Conservation (phyloP, 2,113 vertebrate species). For the human (Homo sapiens) region GRCh38 chr20:38928501-38929000, state of each 20-base stretch:
- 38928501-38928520: neutral
- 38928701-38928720: neutral
- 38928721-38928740: neutral
- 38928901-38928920: too few species aligned
- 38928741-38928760: neutral
- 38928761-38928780: neutral
- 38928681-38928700: neutral
- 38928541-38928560: constrained; percentile 19
- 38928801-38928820: neutral
- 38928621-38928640: neutral
- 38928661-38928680: too few species aligned
- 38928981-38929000: too few species aligned
- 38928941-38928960: too few species aligned
- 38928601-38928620: neutral
- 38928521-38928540: neutral
- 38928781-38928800: neutral
- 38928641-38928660: neutral
- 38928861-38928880: constrained; percentile 18
- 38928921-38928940: too few species aligned
- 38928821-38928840: neutral
- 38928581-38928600: neutral
- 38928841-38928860: neutral
- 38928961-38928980: too few species aligned
- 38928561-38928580: neutral
- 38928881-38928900: neutral